Conservation (phyloP, 1,140 invertebrate genomes). For the Neotoxoptera formosana region DNA sequence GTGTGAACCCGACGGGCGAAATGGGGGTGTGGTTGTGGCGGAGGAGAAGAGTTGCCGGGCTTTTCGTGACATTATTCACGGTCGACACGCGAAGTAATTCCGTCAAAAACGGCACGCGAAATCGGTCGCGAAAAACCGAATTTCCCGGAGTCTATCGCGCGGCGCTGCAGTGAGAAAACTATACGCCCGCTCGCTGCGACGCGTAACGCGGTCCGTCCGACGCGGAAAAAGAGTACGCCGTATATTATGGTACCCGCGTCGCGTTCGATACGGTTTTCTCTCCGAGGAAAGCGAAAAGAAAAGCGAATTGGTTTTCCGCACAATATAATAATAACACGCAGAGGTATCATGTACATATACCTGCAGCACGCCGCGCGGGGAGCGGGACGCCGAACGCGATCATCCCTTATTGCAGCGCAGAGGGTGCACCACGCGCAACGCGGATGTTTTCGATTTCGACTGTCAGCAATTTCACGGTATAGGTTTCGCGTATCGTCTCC, state of each 20-base stretch:
- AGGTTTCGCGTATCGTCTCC: neutral
- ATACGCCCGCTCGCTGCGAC: neutral
- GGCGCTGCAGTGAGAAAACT: too few species aligned
- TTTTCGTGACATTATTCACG: constrained; percentile 45
- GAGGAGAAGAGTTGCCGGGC: neutral
- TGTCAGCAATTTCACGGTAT: neutral
- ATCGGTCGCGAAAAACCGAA: neutral
- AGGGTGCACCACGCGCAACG: neutral
- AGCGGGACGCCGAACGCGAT: neutral
- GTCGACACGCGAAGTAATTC: constrained; percentile 42
- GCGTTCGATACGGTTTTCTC: too few species aligned
- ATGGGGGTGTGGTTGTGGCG: neutral
- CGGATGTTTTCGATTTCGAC: constrained; percentile 13
- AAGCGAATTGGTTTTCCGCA: too few species aligned
- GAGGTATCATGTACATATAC: neutral
- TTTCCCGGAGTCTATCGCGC: neutral
- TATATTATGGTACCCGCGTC: too few species aligned
- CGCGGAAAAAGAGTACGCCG: neutral
- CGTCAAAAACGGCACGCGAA: neutral
- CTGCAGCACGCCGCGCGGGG: too few species aligned
- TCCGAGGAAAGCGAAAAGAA: neutral
- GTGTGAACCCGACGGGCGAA: neutral
- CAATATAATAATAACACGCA: neutral
- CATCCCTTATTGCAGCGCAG: neutral
- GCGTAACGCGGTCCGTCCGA: neutral